Evolutionary conservation across 2,113 vertebrate species (phyloP).

Genomic region (Siphamia tubifer): DNA sequence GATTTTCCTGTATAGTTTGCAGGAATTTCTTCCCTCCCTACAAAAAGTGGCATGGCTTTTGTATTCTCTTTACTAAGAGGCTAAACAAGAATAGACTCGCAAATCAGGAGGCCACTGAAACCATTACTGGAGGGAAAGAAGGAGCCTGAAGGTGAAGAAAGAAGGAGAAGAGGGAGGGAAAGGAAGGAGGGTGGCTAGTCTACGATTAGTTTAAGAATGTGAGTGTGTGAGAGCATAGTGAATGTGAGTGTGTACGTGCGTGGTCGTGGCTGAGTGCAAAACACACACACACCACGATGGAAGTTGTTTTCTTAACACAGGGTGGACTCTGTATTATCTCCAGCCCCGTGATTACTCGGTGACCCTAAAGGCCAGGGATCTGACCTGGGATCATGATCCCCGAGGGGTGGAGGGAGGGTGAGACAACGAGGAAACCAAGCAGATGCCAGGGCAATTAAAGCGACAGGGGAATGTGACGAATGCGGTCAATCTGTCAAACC

Average conservation of each 20-base stretch:
- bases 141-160: conserved; percentile 65
- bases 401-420: conserved; percentile 12
- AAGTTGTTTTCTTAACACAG: conserved; percentile 63
- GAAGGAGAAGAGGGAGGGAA: conserved; percentile 50
- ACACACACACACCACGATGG: conserved; percentile 3
- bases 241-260: conserved; percentile 6
- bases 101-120: conserved; percentile 67
- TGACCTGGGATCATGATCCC: conserved; percentile 72
- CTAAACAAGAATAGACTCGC: conserved; percentile 77
- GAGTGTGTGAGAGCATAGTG: conserved; percentile 13
- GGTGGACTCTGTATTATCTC: conserved; percentile 65
- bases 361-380: conserved; percentile 69
- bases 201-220: conserved; percentile 64
- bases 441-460: conserved; percentile 84
- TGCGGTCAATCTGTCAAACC: conserved; percentile 83
- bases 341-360: conserved; percentile 64
- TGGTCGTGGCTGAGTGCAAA: background rate
- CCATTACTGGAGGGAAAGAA: conserved; percentile 50
- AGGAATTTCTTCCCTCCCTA: background rate
- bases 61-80: conserved; percentile 67
- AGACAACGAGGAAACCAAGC: conserved; percentile 78
- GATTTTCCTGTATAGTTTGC: background rate
- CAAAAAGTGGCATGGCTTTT: conserved; percentile 52
- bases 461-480: conserved; percentile 81
- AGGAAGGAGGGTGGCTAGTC: conserved; percentile 57